Conservation (phyloP, 2,797 vertebrate species). For the Ctenosaura bakeri region DNA sequence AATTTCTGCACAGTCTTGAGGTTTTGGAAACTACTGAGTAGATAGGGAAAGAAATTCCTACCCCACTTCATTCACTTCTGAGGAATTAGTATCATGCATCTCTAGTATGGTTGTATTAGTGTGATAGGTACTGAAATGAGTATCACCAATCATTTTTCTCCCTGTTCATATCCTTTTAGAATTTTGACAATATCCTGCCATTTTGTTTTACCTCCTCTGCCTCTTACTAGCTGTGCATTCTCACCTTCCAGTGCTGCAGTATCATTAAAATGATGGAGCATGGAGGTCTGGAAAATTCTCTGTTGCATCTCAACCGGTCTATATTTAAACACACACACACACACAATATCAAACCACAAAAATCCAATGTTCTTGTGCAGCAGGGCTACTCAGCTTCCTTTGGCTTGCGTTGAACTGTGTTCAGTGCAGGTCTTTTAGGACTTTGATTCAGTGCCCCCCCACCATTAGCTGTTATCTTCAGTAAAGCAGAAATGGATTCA, state of each 20-base stretch:
- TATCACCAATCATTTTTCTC: neutral
- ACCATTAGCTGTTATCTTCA: neutral
- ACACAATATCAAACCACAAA: neutral
- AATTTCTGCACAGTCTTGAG: too few species aligned
- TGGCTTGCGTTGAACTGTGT: neutral
- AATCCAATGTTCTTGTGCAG: neutral
- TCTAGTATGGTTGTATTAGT: neutral
- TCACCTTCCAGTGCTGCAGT: neutral
- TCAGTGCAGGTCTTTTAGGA: too few species aligned
- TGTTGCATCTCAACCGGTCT: neutral
- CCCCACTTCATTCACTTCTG: neutral
- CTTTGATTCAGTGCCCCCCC: neutral
- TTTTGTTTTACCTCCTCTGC: neutral
- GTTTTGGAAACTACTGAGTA: neutral
- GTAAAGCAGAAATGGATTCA: neutral
- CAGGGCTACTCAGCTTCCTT: neutral
- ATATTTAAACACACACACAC: neutral
- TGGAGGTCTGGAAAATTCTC: neutral
- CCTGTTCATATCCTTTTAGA: neutral
- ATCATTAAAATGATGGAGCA: too few species aligned
- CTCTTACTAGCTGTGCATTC: neutral
- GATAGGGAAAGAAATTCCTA: neutral
- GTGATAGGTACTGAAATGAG: neutral
- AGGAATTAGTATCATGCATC: neutral
- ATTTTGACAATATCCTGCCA: neutral